Evolutionary conservation across 1,140 invertebrate genomes (phyloP), one percentile per base, ranked within the genome.

Genomic region (Parasteatoda tepidariorum): DNA sequence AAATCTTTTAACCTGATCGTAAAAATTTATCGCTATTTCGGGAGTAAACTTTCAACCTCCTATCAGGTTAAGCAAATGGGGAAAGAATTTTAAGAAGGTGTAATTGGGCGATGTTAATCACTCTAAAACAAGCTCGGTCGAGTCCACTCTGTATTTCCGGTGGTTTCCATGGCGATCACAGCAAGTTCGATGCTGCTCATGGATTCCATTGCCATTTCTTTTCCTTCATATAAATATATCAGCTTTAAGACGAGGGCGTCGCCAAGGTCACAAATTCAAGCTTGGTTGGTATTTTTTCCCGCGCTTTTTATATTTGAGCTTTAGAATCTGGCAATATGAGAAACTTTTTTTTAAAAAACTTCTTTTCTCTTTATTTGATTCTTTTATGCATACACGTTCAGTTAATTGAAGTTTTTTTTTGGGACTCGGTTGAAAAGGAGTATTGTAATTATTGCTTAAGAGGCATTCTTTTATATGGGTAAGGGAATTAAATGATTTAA

Each of bases 21-120:
- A n/a, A 22, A n/a, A 59, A 59, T 59, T 13, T 59, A 22, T 59
- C 57, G 57, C 57, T 22, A 59, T 24, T 24, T 24, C 24, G n/a
- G 57, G 57, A n/a, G n/a, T 9, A 59, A 59, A 18, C 57, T 59
- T 4, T 26, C 57, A 26, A 4, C 13, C 24, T 24, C 57, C 13
- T 24, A 48, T 59, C 57, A 59, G 57, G 9, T 59, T 24, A 59
- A 22, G 57, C 24, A 59, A 59, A 59, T 59, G 57, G 57, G 57
- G 57, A n/a, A 48, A n/a, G 38, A 9, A 48, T 48, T 48, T 48
- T 48, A 48, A 48, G 18, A 18, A 48, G 18, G 18, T 64, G 61
- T 64, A 64, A 64, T 64, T 30, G 61, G n/a, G 11, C 61, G 61
- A 64, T 64, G 61, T 64, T 64, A 64, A 64, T 64, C 61, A 64